Evolutionary conservation across 1,140 invertebrate species (phyloP), one percentile per base, ranked within the genome.

Genomic region (Diorhabda carinulata): DNA sequence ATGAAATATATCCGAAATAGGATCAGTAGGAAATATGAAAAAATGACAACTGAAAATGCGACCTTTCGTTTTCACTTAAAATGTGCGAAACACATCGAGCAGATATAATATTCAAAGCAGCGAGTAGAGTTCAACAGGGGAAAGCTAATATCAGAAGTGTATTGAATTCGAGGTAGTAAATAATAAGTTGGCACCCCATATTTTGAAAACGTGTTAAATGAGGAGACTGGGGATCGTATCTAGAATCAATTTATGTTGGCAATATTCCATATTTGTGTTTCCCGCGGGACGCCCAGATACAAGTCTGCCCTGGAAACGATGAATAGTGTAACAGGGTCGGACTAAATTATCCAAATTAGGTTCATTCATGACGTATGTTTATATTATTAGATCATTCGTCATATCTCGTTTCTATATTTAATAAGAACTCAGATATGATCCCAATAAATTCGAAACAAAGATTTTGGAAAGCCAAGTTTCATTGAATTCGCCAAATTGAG

Each of bases 201-300:
- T 77, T 79, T 79, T 75, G 73, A 73, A 78, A 79, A 78, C 70
- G 76, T 77, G 76, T 78, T 79, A 79, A 79, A 78, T 78, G 73
- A 78, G 73, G 72, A 75, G 76, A 76, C 74, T 64, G 69, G 70
- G 72, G 75, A 74, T 73, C 73, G 74, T 76, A 79, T 79, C 78
- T 75, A 75, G 76, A 78, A 79, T 79, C 78, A 79, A 79, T 79
- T 79, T 79, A 79, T 79, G 78, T 75, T 76, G 76, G 78, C 77
- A 77, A 78, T 79, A 79, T 79, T 77, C 76, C 78, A 78, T 79
- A 79, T 79, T 79, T 79, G 78, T 79, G 78, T 75, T 76, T 78
- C 78, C 77, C 77, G 69, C 72, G 78, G 72, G 78, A 79, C 69
- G 63, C 64, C 64, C 70, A 72, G 66, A 76, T 77, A 76, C 71